Evolutionary conservation across 2,888 invertebrate species (phyloP), one percentile per base, ranked within the genome.

Genomic region (Auanema sp.): DNA sequence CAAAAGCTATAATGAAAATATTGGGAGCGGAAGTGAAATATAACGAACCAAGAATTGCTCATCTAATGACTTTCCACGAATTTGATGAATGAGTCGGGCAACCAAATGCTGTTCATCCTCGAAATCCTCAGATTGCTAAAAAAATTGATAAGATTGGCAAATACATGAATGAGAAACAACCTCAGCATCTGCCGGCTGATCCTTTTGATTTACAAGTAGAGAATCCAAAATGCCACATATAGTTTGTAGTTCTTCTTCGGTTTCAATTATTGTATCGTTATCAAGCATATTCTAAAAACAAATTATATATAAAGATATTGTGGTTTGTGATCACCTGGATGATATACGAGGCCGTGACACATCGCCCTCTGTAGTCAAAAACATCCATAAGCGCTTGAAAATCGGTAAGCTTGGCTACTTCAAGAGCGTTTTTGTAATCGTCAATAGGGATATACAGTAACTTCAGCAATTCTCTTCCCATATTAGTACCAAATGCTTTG

Each of bases 401-500:
- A 86, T 93, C 90, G 79, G 91, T 90, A 70, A 98, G 86, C 80
- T 91, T 89, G 62, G 95, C 88, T 16, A 98, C 89, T 0, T 91
- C 91, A 52, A 96, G 87, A 14, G 94, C 89, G 85, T 95, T 91
- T 85, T 92, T 92, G 86, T 96, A 97, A 81, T 91, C 91, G 84
- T 96, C 94, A 1, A 96, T 89, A 0, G 97, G 96, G 52, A 97
- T 91, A 85, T 93, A 92, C 82, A 98, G 88, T 65, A 98, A 89
- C 81, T 93, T 91, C 82, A 92, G 91, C 68, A 99, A 87, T 84
- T 98, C 98, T 79, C 92, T 91, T 74, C 94, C 94, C 0, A 96
- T 92, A 33, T 33, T 33, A 2, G 90, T 89, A 50, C 90, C 90
- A 81, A 90, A 90, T 82, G 90, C 90, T 81, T 91, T 90, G 53